Evolutionary conservation across 2,113 vertebrate species (phyloP).

Genomic region (Pheucticus melanocephalus): DNA sequence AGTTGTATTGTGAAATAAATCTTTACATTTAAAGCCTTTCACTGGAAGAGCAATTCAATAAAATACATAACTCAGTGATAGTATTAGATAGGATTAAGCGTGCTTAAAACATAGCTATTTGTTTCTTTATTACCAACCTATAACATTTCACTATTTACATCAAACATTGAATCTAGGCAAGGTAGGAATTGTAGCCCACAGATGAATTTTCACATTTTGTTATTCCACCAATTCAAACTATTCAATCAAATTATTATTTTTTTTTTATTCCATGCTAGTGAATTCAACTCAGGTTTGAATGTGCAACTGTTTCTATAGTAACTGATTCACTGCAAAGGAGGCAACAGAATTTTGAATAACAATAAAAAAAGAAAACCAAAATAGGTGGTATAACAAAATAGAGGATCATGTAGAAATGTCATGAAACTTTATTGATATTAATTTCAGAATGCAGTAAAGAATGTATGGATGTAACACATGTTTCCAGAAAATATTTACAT

Average conservation of each 20-base stretch:
- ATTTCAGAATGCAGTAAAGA: not conserved
- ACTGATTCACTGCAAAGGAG: not conserved
- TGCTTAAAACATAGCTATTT: not conserved
- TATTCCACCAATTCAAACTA: not conserved
- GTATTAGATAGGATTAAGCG: not conserved
- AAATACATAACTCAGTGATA: not conserved
- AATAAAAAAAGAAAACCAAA: not conserved
- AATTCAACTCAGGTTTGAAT: not conserved
- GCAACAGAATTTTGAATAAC: not conserved
- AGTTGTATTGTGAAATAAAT: not conserved
- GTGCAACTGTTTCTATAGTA: constrained; percentile 1
- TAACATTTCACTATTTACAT: not conserved
- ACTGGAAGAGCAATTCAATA: not conserved
- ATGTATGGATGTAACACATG: accelerated
- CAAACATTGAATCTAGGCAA: not conserved
- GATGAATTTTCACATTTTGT: not conserved
- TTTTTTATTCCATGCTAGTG: not conserved
- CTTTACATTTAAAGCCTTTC: not conserved
- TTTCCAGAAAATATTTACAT: not conserved
- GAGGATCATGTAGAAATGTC: not conserved
- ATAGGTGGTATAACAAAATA: not conserved
- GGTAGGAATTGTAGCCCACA: not conserved
- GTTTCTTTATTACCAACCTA: not conserved
- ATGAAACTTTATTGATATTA: not conserved
- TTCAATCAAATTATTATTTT: not conserved